These are phyloP conservation scores for Meteorus colon DNA, from an alignment of 2,888 invertebrate species.

Conservation along the genomic window DNA sequence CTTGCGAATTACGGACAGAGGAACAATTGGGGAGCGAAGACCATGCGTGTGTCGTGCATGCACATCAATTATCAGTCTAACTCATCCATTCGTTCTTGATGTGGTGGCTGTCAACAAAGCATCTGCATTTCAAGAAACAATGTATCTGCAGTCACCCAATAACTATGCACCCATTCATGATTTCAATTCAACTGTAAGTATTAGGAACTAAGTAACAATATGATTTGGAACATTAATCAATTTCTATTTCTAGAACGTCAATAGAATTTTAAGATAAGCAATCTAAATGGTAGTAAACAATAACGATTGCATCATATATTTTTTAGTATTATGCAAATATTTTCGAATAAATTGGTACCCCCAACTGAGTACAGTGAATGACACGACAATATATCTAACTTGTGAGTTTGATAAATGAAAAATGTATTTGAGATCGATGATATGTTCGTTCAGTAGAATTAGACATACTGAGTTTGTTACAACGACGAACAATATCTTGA, in stretches of 20 bases:
- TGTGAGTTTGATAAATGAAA: too few relatives aligned
- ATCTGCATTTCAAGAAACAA: slow-evolving; percentile 15
- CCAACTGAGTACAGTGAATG: too few relatives aligned
- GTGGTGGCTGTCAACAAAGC: slow-evolving; percentile 1
- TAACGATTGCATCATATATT: too few relatives aligned
- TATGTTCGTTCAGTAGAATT: not conserved
- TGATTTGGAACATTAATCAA: not conserved
- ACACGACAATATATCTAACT: too few relatives aligned
- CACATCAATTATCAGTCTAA: slow-evolving; percentile 55
- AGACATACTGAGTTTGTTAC: not conserved
- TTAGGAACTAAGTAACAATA: too few relatives aligned
- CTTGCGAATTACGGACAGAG: slow-evolving; percentile 51
- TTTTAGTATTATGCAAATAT: too few relatives aligned
- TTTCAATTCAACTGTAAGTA: too few relatives aligned
- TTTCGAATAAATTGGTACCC: too few relatives aligned
- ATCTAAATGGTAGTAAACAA: too few relatives aligned
- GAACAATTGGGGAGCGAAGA: slow-evolving; percentile 52
- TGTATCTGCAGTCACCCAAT: not conserved
- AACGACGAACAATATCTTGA: not conserved
- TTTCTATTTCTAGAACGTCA: too few relatives aligned
- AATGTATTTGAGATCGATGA: too few relatives aligned
- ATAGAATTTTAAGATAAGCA: too few relatives aligned
- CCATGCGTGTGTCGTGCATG: slow-evolving; percentile 54
- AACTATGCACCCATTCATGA: not conserved
- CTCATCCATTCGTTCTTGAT: slow-evolving; percentile 46